Evolutionary conservation across 2,888 invertebrate species (phyloP), one percentile per base, ranked within the genome.

Genomic region (Nomada fucata): DNA sequence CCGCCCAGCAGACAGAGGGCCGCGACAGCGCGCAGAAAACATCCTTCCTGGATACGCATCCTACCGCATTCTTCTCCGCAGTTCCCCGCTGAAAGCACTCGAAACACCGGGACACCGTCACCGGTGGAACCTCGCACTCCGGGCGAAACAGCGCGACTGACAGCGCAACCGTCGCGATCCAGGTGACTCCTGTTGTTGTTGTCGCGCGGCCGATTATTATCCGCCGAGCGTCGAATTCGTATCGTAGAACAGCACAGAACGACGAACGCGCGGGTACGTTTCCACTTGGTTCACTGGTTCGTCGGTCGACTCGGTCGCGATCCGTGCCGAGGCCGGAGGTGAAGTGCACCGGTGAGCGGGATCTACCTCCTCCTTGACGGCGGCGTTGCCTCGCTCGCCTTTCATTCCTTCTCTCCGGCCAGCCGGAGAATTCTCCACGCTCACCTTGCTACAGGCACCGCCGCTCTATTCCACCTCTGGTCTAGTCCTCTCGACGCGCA

Each of bases 51-150:
- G 89, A 87, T 87, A 68, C 87, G 84, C 92, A 92, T 92, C 89
- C 91, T 92, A 92, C 91, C 91, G 90, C 92, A 92, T 92, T 91
- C 88, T 91, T 89, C 83, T 84, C 36, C 69, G 76, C 83, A 2
- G 72, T 71, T 47, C 65, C 53, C 55, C 74, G 69, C 52, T 57
- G 36, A 20, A 64, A 75, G 76, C 71, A 44, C 65, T 47, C 52
- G 20, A 29, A 74, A 61, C 77, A 65, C 74, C 65, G 52, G n/a
- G 4, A 11, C 44, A 57, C 47, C 36, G 36, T 57, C 36, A 18
- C 55, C 1, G 15, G 4, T 2, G 0, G 1, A n/a, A 26, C 42
- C 15, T 42, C 42, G 52, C 68, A 77, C 67, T 67, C 47, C 60
- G 20, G 20, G 2, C 20, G 13, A 44, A 29, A 5, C 23, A 23